Evolutionary conservation across 1,140 invertebrate genomes (phyloP).

Genomic region (Cydia amplana): DNA sequence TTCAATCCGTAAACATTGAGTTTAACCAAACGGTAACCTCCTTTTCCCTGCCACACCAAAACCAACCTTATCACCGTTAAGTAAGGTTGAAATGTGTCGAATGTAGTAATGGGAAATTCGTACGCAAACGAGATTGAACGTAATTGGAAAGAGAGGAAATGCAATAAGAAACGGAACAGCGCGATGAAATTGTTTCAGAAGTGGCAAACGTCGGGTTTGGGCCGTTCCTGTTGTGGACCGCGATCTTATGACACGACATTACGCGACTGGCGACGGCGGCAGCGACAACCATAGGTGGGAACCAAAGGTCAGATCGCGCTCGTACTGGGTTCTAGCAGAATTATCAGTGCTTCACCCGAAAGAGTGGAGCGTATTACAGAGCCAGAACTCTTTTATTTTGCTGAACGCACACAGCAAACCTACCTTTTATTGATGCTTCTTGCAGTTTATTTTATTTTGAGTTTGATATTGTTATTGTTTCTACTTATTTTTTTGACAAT

Average conservation of each 20-base stretch:
- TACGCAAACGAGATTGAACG: conserved; percentile 26
- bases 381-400: too few relatives aligned
- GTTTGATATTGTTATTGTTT: too few relatives aligned
- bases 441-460: too few relatives aligned
- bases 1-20: background rate
- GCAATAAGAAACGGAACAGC: conserved; percentile 26
- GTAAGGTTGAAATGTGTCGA: background rate
- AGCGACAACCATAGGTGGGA: too few relatives aligned
- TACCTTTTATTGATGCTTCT: too few relatives aligned
- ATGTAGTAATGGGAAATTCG: conserved; percentile 16
- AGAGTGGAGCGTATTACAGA: too few relatives aligned
- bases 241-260: background rate
- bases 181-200: conserved; percentile 29
- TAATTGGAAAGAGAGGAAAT: conserved; percentile 30
- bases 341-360: too few relatives aligned
- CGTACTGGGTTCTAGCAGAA: too few relatives aligned
- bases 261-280: too few relatives aligned
- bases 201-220: conserved; percentile 13
- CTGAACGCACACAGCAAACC: too few relatives aligned
- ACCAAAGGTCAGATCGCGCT: too few relatives aligned
- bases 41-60: background rate
- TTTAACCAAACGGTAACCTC: conserved; percentile 11
- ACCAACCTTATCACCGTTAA: background rate
- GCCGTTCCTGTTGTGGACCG: background rate
- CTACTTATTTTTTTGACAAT: too few relatives aligned